Evolutionary conservation across 2,113 vertebrate species (phyloP), one percentile per base, ranked within the genome.

Genomic region (Prinia subflava): DNA sequence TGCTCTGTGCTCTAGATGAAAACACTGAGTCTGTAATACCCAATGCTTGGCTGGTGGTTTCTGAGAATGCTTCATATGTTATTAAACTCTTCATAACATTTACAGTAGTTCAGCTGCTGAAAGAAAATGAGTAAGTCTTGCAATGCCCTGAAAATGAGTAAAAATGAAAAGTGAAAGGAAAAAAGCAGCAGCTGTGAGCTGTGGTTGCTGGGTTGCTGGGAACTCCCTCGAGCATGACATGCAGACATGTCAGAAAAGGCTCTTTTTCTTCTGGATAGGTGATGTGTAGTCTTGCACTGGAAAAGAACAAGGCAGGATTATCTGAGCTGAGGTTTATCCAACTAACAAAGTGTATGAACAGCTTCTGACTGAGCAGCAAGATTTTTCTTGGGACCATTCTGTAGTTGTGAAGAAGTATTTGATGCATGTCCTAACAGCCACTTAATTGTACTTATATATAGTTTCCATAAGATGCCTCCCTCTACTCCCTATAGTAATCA

Each of bases 41-140:
- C 0, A 3, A 52, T 71, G 37, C 53, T 63, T 84, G n/a, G 11
- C 50, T 80, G 46, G 35, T 69, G 25, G 27, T 37, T 93, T 92
- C 56, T 89, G 49, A 76, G 28, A 76, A 59, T 46, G 21, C 23
- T 90, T 91, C 83, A 59, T 75, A 37, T 0, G 11, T 86, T 94
- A 92, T 91, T 92, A 87, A 95, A 83, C 33, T 80, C 76, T 95
- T 84, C n/a, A 35, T 77, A 94, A 91, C 67, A 78, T 75, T 90
- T 96, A 90, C 64, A 89, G 89, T 28, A 87, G 68, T 89, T 92
- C 82, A 87, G 84, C 69, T 92, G 63, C 92, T 94, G 77, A 74
- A 95, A 89, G 41, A 87, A 96, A 94, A 95, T 83, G 52, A 59
- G 31, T 28, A n/a, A 86, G 30, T 91, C 71, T 88, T 83, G 39